Evolutionary conservation across 1,140 invertebrate species (phyloP).

Genomic region (Zaprionus ghesquierei): DNA sequence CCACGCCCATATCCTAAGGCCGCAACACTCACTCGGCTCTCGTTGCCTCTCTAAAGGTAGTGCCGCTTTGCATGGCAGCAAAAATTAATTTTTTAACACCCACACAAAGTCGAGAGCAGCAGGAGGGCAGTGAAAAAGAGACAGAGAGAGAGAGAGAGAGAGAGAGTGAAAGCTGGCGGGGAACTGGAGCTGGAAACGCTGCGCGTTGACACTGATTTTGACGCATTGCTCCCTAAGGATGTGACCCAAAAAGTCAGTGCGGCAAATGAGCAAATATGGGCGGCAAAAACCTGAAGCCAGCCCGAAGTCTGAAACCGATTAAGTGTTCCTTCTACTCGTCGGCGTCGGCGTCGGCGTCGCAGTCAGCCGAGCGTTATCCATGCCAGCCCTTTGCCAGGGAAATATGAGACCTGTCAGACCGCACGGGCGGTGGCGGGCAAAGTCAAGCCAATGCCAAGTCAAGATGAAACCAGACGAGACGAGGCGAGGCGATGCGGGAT

Average conservation of each 20-base stretch:
- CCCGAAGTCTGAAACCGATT: constrained; percentile 57
- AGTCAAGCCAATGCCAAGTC: background rate
- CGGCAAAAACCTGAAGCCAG: constrained; percentile 25
- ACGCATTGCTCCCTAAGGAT: constrained; percentile 78
- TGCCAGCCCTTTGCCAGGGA: constrained; percentile 2
- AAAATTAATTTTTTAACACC: constrained; percentile 77
- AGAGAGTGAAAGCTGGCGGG: background rate
- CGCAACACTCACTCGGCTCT: background rate
- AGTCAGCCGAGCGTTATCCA: constrained; percentile 42
- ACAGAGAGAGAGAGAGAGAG: background rate
- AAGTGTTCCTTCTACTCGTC: constrained; percentile 59
- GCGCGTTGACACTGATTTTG: constrained; percentile 80
- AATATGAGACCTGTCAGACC: constrained; percentile 65
- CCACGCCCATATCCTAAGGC: constrained; percentile 60
- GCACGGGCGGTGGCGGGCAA: constrained; percentile 9
- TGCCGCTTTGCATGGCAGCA: constrained; percentile 64
- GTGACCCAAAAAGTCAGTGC: constrained; percentile 78
- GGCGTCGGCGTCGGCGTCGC: constrained; percentile 26
- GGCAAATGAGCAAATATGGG: constrained; percentile 76
- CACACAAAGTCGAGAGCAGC: constrained; percentile 20
- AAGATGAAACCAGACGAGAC: background rate
- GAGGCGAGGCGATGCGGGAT: no score
- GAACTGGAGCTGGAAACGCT: constrained; percentile 24
- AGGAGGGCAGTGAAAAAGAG: background rate
- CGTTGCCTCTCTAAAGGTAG: background rate